These are phyloP conservation scores for Thereva unica DNA, from an alignment of 2,888 invertebrate genomes.

Conservation along the genomic window DNA sequence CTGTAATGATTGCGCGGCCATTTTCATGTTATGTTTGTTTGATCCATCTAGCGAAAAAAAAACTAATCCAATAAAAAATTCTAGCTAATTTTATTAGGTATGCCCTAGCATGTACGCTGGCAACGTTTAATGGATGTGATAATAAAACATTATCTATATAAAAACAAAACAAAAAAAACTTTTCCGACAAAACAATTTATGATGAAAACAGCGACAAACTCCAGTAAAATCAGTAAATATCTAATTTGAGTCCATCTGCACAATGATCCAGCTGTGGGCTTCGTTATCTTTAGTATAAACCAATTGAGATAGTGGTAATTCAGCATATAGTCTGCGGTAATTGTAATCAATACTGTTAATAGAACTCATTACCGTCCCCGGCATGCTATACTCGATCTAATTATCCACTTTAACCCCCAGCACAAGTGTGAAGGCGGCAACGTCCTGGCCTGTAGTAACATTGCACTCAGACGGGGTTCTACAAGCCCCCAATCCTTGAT, in stretches of 20 bases:
- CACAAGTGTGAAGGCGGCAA: constrained; percentile 2
- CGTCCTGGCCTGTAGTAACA: constrained; percentile 6
- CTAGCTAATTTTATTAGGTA: too few species aligned
- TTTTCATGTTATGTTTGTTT: too few species aligned
- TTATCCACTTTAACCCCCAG: constrained; percentile 23
- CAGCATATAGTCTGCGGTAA: constrained; percentile 1
- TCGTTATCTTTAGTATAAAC: constrained; percentile 4
- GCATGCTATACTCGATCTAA: constrained; percentile 16
- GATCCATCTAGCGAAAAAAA: too few species aligned
- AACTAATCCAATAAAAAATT: too few species aligned
- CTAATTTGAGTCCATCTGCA: too few species aligned
- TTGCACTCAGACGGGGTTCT: background rate
- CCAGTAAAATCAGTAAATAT: too few species aligned
- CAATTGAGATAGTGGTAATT: constrained; percentile 11
- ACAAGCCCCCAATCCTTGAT: constrained; percentile 4
- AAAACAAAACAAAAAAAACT: too few species aligned
- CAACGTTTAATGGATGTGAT: too few species aligned
- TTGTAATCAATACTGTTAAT: constrained; percentile 25
- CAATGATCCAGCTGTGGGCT: background rate
- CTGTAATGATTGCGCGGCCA: too few species aligned
- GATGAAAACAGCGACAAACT: background rate
- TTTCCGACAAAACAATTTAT: background rate
- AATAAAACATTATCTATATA: too few species aligned
- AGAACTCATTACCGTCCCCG: constrained; percentile 21
- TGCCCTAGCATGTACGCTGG: too few species aligned